Percentiles rank a stretch among this genome's conserved stretches.
These are phyloP conservation scores for Elachura formosa DNA, from an alignment of 2,113 vertebrate species.

Conservation along the genomic window DNA sequence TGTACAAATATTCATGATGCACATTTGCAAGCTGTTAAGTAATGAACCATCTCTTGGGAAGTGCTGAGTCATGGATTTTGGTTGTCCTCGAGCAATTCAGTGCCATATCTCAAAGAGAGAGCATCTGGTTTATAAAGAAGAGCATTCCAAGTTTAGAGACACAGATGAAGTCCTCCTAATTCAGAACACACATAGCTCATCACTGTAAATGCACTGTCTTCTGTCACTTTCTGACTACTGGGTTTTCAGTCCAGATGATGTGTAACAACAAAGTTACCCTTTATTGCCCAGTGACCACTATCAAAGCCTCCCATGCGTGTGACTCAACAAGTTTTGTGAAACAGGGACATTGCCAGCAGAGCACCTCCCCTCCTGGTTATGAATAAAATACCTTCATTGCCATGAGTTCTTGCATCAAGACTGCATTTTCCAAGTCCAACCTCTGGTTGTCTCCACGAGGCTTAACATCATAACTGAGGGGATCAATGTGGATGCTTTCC, in stretches of 20 bases:
- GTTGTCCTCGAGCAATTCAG: background rate
- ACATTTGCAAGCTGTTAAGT: background rate
- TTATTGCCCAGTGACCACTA: background rate
- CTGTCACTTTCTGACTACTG: background rate
- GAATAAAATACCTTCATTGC: conserved; percentile 84
- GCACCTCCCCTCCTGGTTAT: background rate
- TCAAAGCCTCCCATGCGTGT: background rate
- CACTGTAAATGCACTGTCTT: background rate
- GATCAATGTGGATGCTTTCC: conserved; percentile 86
- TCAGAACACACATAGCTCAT: background rate
- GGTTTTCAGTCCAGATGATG: background rate
- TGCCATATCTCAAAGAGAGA: background rate
- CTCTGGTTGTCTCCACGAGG: conserved; percentile 82
- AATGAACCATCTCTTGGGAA: background rate
- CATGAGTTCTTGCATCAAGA: conserved; percentile 91
- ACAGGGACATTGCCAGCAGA: background rate
- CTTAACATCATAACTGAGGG: conserved; percentile 82
- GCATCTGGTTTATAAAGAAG: background rate
- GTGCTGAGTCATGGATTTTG: background rate
- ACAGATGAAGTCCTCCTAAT: background rate
- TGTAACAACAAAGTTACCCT: background rate
- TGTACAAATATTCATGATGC: background rate
- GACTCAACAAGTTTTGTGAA: background rate
- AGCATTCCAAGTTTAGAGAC: background rate
- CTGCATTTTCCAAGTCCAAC: conserved; percentile 86